Conservation (phyloP, 2,113 vertebrate species). For the Collichthys lucidus region DNA sequence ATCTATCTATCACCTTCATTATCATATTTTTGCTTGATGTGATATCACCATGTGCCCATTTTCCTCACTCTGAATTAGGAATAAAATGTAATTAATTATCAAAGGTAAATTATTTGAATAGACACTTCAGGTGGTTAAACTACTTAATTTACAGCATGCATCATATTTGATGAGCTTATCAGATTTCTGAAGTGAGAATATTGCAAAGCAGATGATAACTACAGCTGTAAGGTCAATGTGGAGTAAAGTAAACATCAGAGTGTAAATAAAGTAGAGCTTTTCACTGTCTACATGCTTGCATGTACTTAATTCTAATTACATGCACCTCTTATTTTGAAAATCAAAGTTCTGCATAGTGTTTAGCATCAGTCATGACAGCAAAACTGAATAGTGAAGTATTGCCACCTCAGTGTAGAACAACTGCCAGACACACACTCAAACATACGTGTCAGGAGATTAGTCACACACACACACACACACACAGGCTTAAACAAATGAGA, state of each 20-base stretch:
- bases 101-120: too few relatives aligned
- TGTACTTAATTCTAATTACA: neutral
- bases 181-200: neutral
- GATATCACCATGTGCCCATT: neutral
- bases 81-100: too few relatives aligned
- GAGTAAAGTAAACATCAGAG: neutral
- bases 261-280: neutral
- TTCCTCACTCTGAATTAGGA: too few relatives aligned
- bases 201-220: neutral
- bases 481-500: neutral
- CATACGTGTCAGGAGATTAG: neutral
- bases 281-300: neutral
- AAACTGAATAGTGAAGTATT: neutral
- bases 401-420: neutral
- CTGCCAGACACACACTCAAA: neutral
- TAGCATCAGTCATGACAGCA: neutral
- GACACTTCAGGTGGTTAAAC: neutral
- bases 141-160: neutral
- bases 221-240: neutral
- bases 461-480: neutral
- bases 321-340: neutral
- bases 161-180: neutral
- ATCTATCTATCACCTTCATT: neutral
- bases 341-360: neutral
- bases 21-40: neutral